phyloP scores from a whole-genome alignment of 2,113 vertebrate genomes.

The Sebastes fasciatus region DNA sequence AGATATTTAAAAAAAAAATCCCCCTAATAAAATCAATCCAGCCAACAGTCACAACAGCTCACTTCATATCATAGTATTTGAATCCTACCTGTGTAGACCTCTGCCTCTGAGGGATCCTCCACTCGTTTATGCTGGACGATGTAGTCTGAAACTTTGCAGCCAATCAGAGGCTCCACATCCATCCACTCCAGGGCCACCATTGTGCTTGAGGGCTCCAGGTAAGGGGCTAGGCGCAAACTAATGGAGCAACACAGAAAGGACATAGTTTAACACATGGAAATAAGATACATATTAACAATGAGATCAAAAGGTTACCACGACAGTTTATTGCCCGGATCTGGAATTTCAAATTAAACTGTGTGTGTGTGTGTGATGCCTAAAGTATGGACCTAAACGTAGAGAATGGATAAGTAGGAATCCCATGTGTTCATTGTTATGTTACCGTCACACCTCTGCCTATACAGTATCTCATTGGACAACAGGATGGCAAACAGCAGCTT shows the following conservation, averaged over 20 bases:
- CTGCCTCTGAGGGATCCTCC: constrained; percentile 94
- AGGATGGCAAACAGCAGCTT: constrained; percentile 45
- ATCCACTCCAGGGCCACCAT: constrained; percentile 97
- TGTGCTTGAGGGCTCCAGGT: constrained; percentile 94
- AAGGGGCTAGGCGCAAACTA: constrained; percentile 92
- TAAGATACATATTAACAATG: not conserved
- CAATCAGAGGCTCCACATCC: constrained; percentile 94
- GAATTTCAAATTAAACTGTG: not conserved
- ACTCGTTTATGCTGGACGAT: constrained; percentile 97
- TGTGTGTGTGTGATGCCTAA: not conserved
- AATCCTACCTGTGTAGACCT: constrained; percentile 93
- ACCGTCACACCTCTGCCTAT: constrained; percentile 31
- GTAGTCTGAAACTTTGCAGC: constrained; percentile 96
- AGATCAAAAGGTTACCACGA: not conserved
- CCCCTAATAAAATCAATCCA: too few species aligned
- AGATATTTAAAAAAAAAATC: too few species aligned
- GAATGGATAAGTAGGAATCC: constrained; percentile 14
- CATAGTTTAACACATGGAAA: not conserved
- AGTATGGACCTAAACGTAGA: not conserved
- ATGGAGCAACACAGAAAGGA: constrained; percentile 23
- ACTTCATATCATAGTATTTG: not conserved
- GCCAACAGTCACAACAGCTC: not conserved
- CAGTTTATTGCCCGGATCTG: not conserved
- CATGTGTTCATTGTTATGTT: constrained; percentile 40
- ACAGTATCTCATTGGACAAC: constrained; percentile 41